phyloP scores from a whole-genome alignment of 2,113 vertebrate species.

The Mesembrinibis cayennensis region DNA sequence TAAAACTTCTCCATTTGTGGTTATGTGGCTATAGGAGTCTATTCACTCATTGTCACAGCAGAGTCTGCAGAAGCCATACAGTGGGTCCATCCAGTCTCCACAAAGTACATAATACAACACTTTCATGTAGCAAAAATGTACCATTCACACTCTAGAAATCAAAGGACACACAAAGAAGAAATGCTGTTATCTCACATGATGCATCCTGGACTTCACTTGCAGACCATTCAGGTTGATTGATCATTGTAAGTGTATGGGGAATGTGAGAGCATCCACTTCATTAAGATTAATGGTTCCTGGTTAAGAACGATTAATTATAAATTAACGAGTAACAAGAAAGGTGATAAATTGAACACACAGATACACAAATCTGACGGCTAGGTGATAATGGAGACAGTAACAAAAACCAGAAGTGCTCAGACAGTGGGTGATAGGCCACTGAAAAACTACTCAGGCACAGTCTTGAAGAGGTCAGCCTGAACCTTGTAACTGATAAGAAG shows the following conservation, averaged over 20 bases:
- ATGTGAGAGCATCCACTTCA: background rate
- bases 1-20: background rate
- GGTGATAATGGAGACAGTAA: background rate
- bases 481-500: background rate
- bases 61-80: background rate
- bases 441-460: background rate
- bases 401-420: background rate
- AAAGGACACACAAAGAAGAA: background rate
- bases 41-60: background rate
- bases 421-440: background rate
- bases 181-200: fast-evolving
- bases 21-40: background rate
- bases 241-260: background rate
- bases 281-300: background rate
- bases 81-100: background rate
- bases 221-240: background rate
- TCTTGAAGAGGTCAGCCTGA: background rate
- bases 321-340: background rate
- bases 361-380: background rate
- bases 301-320: background rate
- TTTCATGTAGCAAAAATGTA: background rate
- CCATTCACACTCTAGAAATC: background rate
- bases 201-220: background rate
- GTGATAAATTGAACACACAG: background rate
- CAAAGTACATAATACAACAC: background rate